phyloP scores from a whole-genome alignment of 92 coral and sea anemone species.

The Zoanthus sansibaricus region DNA sequence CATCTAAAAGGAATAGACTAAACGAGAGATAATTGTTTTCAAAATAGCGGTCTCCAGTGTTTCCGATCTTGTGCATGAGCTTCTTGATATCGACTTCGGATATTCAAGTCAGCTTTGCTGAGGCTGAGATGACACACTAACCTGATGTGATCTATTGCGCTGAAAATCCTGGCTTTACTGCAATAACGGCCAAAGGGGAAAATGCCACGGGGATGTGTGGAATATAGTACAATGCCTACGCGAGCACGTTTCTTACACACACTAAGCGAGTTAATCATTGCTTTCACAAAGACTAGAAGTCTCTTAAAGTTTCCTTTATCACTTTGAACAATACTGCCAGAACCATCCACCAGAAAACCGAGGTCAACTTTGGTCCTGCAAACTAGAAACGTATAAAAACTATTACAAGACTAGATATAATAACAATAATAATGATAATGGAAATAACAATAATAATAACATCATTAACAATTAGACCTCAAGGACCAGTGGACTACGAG shows the following conservation, averaged over 20 bases:
- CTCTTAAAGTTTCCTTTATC: conserved; percentile 71
- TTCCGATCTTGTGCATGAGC: no score
- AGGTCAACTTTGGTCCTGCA: conserved; percentile 74
- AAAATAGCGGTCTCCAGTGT: no score
- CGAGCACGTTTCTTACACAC: conserved; percentile 70
- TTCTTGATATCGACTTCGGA: neutral
- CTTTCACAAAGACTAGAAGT: conserved; percentile 73
- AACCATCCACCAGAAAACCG: conserved; percentile 83
- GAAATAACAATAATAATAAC: no score
- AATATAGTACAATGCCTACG: conserved; percentile 80
- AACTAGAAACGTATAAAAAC: conserved; percentile 48
- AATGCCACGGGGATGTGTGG: conserved; percentile 59
- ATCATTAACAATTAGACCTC: no score
- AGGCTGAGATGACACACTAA: conserved; percentile 12
- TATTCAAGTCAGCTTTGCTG: no score
- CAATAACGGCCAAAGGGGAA: conserved; percentile 75
- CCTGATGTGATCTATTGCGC: conserved; percentile 64
- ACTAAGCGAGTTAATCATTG: conserved; percentile 80
- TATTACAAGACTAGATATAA: no score
- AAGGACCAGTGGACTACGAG: no score
- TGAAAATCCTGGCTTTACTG: conserved; percentile 45
- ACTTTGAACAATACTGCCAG: conserved; percentile 73
- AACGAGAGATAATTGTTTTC: no score
- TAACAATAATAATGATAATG: no score
- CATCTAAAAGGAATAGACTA: no score